Evolutionary conservation across 35 echinoderm and acorn worm species (phyloP).

Genomic region (Diadema setosum): DNA sequence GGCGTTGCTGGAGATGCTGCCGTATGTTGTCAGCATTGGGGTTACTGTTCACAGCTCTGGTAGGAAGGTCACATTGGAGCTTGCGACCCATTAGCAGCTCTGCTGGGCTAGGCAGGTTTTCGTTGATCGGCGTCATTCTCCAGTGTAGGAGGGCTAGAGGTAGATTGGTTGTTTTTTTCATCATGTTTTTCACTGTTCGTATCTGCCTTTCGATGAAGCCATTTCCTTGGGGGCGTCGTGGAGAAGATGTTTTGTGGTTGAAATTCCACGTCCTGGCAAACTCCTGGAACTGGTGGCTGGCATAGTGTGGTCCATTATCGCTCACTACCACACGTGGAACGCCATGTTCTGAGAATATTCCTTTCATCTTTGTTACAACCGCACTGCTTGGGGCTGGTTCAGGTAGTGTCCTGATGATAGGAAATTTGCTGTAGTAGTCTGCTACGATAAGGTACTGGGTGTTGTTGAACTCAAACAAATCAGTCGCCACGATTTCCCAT

Average conservation of each 20-base stretch:
- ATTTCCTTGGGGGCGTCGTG: conserved; percentile 7
- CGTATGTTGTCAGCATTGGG: neutral
- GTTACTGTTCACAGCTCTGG: neutral
- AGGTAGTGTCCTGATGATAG: neutral
- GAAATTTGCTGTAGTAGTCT: conserved; percentile 14
- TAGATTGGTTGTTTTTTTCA: neutral
- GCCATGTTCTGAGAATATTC: conserved; percentile 5
- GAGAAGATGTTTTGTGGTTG: conserved; percentile 23
- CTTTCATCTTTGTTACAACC: conserved; percentile 17
- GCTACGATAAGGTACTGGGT: conserved; percentile 19
- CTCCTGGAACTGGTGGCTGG: neutral
- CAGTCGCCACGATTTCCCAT: neutral
- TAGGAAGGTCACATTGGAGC: neutral
- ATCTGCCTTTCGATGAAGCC: conserved; percentile 5
- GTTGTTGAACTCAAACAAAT: conserved; percentile 18
- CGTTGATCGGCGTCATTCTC: neutral
- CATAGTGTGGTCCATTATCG: conserved; percentile 44
- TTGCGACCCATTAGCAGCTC: neutral
- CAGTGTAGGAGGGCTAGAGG: neutral
- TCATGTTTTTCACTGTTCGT: neutral
- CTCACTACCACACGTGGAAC: neutral
- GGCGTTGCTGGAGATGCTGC: neutral
- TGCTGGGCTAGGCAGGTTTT: neutral
- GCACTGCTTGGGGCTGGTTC: neutral
- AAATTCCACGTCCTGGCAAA: conserved; percentile 13